A percentile compares a stretch with the other conserved stretches of the same genome.
Evolutionary conservation across 1,140 invertebrate genomes (phyloP).

Genomic region (Rhopalosiphum maidis): DNA sequence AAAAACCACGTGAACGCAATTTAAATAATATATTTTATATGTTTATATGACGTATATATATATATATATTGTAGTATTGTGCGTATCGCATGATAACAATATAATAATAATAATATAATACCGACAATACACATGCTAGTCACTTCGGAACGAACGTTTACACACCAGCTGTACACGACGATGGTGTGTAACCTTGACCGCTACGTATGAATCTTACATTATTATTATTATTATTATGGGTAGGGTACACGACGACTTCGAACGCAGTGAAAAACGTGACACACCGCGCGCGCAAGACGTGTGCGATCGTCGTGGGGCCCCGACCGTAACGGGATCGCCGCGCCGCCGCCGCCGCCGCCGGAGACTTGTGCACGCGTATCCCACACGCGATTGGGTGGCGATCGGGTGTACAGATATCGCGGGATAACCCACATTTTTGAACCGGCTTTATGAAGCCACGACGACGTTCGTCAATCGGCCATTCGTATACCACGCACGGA

Average conservation of each 20-base stretch:
- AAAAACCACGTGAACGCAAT: not conserved
- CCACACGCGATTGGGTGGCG: not conserved
- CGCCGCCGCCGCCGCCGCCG: no score
- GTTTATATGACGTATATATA: no score
- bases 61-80: not conserved
- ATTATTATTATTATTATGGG: not conserved
- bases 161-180: not conserved
- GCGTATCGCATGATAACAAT: not conserved
- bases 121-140: not conserved
- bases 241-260: no score
- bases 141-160: conserved; percentile 6
- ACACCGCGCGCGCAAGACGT: not conserved
- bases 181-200: conserved; percentile 25
- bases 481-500: conserved; percentile 37
- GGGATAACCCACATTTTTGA: conserved; percentile 33
- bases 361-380: not conserved
- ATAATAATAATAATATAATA: no score
- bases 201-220: not conserved
- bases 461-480: not conserved
- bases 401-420: not conserved
- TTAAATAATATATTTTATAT: not conserved
- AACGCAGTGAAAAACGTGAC: not conserved
- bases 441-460: not conserved
- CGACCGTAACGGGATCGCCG: not conserved
- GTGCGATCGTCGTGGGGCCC: not conserved